A percentile compares a stretch with the other conserved stretches of the same genome.
Evolutionary conservation across 2,797 vertebrate species (phyloP).

Genomic region (Lagocephalus sceleratus): DNA sequence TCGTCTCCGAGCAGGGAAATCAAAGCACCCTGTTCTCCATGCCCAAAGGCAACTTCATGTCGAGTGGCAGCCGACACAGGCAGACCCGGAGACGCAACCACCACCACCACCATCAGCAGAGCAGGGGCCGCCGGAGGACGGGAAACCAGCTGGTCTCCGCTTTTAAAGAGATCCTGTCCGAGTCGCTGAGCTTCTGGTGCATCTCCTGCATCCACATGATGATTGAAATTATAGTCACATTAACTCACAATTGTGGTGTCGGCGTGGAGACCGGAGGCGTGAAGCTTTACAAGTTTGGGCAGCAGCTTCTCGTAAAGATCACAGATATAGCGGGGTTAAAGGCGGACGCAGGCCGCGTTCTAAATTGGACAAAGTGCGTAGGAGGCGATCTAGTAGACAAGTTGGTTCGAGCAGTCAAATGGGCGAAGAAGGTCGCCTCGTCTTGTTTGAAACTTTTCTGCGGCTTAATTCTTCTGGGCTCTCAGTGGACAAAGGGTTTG

Average conservation of each 20-base stretch:
- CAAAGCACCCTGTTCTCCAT: conserved; percentile 56
- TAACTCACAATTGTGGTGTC: conserved; percentile 80
- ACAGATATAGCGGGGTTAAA: conserved; percentile 76
- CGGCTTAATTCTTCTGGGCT: conserved; percentile 69
- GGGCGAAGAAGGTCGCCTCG: conserved; percentile 56
- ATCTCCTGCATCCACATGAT: conserved; percentile 83
- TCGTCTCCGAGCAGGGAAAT: conserved; percentile 52
- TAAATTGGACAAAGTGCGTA: conserved; percentile 59
- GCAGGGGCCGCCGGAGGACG: conserved; percentile 60
- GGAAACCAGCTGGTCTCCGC: conserved; percentile 69
- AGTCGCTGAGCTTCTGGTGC: conserved; percentile 80
- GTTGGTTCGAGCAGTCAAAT: conserved; percentile 46
- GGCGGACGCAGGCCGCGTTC: conserved; percentile 60
- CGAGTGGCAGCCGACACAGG: conserved; percentile 78
- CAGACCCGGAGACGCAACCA: conserved; percentile 76
- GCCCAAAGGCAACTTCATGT: conserved; percentile 63
- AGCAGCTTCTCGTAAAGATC: conserved; percentile 69
- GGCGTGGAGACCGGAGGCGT: conserved; percentile 78
- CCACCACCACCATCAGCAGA: conserved; percentile 75
- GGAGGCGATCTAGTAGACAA: conserved; percentile 52
- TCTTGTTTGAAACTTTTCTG: conserved; percentile 74
- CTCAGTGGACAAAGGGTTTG: conserved; percentile 63
- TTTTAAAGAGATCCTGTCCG: conserved; percentile 75
- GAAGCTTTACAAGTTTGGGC: conserved; percentile 78
- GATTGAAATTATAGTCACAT: conserved; percentile 83